These are phyloP conservation scores for Morelia viridis DNA, from an alignment of 2,797 vertebrate species.

Conservation along the genomic window DNA sequence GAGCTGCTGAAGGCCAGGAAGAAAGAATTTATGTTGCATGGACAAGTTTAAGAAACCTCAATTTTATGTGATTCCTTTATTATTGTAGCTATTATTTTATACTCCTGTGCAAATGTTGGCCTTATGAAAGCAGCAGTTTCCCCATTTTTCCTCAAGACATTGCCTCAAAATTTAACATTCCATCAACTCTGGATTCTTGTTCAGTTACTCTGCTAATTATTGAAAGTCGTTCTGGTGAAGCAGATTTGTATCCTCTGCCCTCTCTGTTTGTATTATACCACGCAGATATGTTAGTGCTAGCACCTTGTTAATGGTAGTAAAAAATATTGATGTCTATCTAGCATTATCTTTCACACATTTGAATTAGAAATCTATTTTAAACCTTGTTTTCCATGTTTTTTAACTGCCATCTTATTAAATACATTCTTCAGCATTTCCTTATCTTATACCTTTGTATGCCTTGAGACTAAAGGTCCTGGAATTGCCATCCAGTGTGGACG, in stretches of 20 bases:
- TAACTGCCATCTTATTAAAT: not conserved
- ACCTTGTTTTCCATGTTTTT: not conserved
- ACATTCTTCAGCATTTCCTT: not conserved
- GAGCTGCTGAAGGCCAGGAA: slow-evolving; percentile 37
- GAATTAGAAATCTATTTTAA: not conserved
- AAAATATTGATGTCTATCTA: not conserved
- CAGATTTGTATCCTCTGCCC: not conserved
- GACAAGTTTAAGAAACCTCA: slow-evolving; percentile 20
- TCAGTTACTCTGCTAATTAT: not conserved
- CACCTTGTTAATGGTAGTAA: not conserved
- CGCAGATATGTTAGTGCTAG: not conserved
- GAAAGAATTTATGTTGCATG: slow-evolving; percentile 14
- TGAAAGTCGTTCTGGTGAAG: not conserved
- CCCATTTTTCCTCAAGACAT: not conserved
- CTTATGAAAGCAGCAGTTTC: not conserved
- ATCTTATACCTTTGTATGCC: not conserved
- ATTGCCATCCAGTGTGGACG: not conserved
- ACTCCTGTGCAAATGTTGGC: accelerated
- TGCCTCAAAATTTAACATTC: slow-evolving; percentile 10
- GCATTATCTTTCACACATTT: not conserved
- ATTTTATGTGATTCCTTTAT: not conserved
- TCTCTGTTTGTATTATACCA: not conserved
- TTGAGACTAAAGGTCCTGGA: not conserved
- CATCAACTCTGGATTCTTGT: not conserved
- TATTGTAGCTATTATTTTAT: not conserved